These are phyloP conservation scores for Cerceris ruficornis DNA, from an alignment of 2,888 invertebrate species.

Conservation along the genomic window DNA sequence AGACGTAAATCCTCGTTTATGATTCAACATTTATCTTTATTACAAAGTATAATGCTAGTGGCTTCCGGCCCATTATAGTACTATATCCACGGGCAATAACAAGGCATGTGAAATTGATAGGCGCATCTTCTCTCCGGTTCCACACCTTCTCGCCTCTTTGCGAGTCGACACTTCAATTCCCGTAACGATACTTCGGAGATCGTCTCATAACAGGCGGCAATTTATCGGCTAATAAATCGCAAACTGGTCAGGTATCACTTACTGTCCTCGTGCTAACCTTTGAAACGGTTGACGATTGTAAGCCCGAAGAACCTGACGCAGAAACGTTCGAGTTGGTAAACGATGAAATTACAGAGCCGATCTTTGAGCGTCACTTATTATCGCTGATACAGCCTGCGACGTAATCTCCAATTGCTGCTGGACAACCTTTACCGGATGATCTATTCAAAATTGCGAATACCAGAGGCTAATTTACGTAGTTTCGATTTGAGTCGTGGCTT, in stretches of 20 bases:
- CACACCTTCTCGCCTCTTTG: constrained; percentile 10
- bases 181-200: constrained; percentile 43
- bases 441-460: neutral
- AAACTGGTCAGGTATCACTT: constrained; percentile 74
- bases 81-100: constrained; percentile 14
- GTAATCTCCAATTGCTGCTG: constrained; percentile 17
- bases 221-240: constrained; percentile 77
- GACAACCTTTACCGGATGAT: neutral
- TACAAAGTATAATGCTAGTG: constrained; percentile 42
- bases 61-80: constrained; percentile 33
- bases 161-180: constrained; percentile 39
- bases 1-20: constrained; percentile 40
- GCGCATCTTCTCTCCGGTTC: constrained; percentile 3
- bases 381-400: constrained; percentile 28
- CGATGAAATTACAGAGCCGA: constrained; percentile 69
- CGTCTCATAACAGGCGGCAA: constrained; percentile 67
- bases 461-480: neutral
- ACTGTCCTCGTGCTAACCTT: constrained; percentile 68
- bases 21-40: constrained; percentile 35
- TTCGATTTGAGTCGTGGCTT: too few relatives aligned
- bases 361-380: constrained; percentile 69
- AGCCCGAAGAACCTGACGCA: constrained; percentile 15
- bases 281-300: constrained; percentile 54
- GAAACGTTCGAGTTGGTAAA: constrained; percentile 68
- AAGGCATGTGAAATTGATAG: constrained; percentile 44